These are phyloP conservation scores for Emys orbicularis DNA, from an alignment of 2,797 vertebrate species.

Conservation along the genomic window DNA sequence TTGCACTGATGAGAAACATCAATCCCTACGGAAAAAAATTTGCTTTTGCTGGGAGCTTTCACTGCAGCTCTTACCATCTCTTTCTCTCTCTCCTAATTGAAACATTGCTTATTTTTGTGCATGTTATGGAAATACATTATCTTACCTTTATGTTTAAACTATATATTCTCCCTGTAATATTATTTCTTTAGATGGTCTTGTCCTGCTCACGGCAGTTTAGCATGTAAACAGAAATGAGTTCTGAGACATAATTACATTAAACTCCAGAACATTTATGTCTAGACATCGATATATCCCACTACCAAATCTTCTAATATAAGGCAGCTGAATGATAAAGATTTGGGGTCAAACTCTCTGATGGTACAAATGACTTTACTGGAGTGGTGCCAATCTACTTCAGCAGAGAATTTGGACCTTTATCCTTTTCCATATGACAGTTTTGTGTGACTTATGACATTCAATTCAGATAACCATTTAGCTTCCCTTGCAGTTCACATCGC, in stretches of 20 bases:
- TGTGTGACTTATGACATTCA: accelerated
- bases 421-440: neutral
- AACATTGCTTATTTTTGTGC: neutral
- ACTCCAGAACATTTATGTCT: neutral
- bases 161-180: neutral
- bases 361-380: neutral
- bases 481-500: neutral
- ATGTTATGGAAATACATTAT: neutral
- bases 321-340: neutral
- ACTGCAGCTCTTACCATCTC: neutral
- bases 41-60: neutral
- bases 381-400: neutral
- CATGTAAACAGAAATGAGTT: neutral
- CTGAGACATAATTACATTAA: neutral
- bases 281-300: neutral
- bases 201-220: neutral
- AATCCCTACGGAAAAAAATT: neutral
- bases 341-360: neutral
- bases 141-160: neutral
- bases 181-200: neutral
- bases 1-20: neutral
- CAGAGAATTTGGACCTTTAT: neutral
- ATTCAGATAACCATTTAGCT: neutral
- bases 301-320: neutral
- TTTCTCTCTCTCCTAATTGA: neutral